Percentiles rank a stretch among this genome's conserved stretches.
phyloP scores from a whole-genome alignment of 2,113 vertebrate genomes.

The Falcunculus frontatus region DNA sequence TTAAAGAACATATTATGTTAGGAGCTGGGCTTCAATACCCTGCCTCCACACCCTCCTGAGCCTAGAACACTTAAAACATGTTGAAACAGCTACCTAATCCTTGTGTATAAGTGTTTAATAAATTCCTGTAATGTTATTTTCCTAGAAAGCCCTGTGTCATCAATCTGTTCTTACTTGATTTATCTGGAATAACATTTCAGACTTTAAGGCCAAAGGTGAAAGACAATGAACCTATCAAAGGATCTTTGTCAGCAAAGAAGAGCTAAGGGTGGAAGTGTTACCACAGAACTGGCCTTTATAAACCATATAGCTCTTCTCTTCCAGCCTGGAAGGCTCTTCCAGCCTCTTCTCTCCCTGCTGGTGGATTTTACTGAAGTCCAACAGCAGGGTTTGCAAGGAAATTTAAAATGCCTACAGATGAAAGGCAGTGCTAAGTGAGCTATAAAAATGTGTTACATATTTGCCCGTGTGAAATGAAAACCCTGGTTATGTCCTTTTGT shows the following conservation, averaged over 20 bases:
- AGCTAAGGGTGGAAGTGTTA: not conserved
- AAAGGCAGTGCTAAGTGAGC: not conserved
- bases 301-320: not conserved
- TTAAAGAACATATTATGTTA: slow-evolving; percentile 2
- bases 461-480: not conserved
- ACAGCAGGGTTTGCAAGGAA: not conserved
- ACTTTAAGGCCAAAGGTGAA: not conserved
- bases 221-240: not conserved
- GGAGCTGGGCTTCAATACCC: not conserved
- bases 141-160: not conserved
- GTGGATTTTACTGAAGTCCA: not conserved
- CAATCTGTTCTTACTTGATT: not conserved
- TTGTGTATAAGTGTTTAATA: not conserved
- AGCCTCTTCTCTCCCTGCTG: not conserved
- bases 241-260: not conserved
- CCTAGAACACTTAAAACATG: not conserved
- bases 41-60: not conserved
- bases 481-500: not conserved
- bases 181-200: not conserved
- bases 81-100: not conserved
- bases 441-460: not conserved
- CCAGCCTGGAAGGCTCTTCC: not conserved
- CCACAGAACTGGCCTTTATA: not conserved
- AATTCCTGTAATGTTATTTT: not conserved
- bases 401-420: not conserved